phyloP scores from a whole-genome alignment of 2,797 vertebrate species.

The Schizothorax lantsangensis region DNA sequence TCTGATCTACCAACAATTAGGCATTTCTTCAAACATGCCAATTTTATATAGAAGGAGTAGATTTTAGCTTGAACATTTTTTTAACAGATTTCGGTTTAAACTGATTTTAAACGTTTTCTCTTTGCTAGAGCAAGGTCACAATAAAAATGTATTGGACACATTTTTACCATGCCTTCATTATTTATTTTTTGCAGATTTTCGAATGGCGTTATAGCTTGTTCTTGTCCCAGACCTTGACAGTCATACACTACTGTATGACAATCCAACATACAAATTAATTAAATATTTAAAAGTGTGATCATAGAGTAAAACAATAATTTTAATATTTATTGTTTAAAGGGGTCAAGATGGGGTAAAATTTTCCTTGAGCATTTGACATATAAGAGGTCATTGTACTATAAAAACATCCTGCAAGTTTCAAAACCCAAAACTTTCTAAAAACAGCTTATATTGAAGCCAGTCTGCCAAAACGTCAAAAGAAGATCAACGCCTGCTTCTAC shows the following conservation, averaged over 20 bases:
- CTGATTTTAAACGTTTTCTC: not conserved
- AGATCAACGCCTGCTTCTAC: no score
- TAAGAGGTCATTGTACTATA: no score
- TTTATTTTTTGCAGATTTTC: not conserved
- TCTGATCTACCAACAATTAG: not conserved
- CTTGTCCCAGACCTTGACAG: not conserved
- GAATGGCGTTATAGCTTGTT: not conserved
- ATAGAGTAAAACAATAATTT: not conserved
- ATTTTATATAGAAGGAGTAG: not conserved
- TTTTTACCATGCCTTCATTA: not conserved
- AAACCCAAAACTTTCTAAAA: no score
- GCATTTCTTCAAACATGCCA: not conserved
- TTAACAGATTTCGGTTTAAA: not conserved
- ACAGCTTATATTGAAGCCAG: no score
- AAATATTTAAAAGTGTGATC: not conserved
- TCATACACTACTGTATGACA: not conserved
- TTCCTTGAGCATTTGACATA: no score
- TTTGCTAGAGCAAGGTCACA: not conserved
- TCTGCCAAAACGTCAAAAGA: no score
- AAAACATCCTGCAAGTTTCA: no score
- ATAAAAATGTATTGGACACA: not conserved
- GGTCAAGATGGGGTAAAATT: no score
- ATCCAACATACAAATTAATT: not conserved
- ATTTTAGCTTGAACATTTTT: not conserved
- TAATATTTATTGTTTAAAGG: not conserved